These are phyloP conservation scores for Microctenopoma stevenorrisi DNA, from an alignment of 2,797 vertebrate species.

Conservation along the genomic window DNA sequence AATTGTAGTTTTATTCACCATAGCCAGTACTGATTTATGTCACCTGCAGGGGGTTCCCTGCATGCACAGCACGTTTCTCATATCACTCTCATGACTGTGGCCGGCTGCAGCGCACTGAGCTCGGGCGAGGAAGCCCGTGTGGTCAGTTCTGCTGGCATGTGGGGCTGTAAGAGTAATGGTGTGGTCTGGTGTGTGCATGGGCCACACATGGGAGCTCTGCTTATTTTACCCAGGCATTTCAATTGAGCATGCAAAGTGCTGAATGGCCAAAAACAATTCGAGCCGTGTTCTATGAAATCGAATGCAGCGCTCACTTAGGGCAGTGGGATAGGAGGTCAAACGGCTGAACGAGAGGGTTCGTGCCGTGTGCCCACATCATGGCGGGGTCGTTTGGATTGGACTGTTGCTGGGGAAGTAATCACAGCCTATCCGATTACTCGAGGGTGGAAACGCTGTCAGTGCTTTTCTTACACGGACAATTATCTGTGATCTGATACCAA, in stretches of 20 bases:
- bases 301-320: slow-evolving; percentile 52
- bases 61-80: slow-evolving; percentile 62
- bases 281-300: slow-evolving; percentile 70
- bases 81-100: slow-evolving; percentile 64
- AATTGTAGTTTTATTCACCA: slow-evolving; percentile 35
- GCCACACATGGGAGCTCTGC: slow-evolving; percentile 83
- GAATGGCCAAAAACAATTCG: slow-evolving; percentile 71
- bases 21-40: slow-evolving; percentile 52
- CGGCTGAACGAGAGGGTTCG: slow-evolving; percentile 40
- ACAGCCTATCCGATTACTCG: slow-evolving; percentile 75
- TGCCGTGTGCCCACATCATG: slow-evolving; percentile 57
- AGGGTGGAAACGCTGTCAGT: slow-evolving; percentile 75
- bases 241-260: slow-evolving; percentile 78
- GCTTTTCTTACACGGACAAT: slow-evolving; percentile 67
- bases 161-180: slow-evolving; percentile 79
- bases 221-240: slow-evolving; percentile 78
- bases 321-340: slow-evolving; percentile 65
- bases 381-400: slow-evolving; percentile 61
- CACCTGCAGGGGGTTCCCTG: slow-evolving; percentile 40
- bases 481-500: slow-evolving; percentile 70
- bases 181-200: slow-evolving; percentile 78
- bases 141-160: slow-evolving; percentile 71
- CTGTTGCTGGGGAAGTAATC: slow-evolving; percentile 77
- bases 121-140: slow-evolving; percentile 53
- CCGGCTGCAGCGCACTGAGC: slow-evolving; percentile 47